Conservation (phyloP, 2,113 vertebrate species). For the Macquaria ambigua region DNA sequence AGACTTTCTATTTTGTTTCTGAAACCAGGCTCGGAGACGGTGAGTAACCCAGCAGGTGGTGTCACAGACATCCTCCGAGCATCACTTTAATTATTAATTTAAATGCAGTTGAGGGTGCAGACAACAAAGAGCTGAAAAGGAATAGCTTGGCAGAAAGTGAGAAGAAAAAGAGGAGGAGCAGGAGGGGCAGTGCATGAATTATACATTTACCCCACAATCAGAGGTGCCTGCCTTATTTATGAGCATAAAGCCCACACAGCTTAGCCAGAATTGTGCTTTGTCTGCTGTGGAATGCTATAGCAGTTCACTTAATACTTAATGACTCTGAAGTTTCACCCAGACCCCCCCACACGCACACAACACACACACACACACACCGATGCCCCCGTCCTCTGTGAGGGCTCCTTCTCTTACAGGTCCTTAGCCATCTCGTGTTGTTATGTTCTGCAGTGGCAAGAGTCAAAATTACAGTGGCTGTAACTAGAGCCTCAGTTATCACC, state of each 20-base stretch:
- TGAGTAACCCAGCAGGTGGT: constrained; percentile 75
- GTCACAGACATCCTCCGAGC: constrained; percentile 72
- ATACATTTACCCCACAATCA: constrained; percentile 84
- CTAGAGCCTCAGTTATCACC: constrained; percentile 70
- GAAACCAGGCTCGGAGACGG: constrained; percentile 33
- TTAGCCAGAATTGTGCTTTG: constrained; percentile 74
- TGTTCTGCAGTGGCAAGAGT: constrained; percentile 51
- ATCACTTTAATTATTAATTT: constrained; percentile 85
- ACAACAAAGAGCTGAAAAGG: constrained; percentile 82
- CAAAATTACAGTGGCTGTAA: constrained; percentile 71
- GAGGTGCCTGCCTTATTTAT: constrained; percentile 85
- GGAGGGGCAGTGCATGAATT: constrained; percentile 81
- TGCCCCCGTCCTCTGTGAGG: constrained; percentile 13
- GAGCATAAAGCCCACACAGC: constrained; percentile 78
- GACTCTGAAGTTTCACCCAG: constrained; percentile 72
- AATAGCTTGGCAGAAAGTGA: constrained; percentile 78
- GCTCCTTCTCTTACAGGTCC: constrained; percentile 45
- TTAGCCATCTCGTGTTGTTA: constrained; percentile 31
- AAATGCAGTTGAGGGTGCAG: constrained; percentile 76
- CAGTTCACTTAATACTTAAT: constrained; percentile 80
- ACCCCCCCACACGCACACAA: constrained; percentile 37
- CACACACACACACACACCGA: constrained; percentile 16
- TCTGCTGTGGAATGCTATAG: constrained; percentile 75
- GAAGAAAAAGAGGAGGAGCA: constrained; percentile 72
- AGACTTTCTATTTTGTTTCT: constrained; percentile 57